A percentile compares a stretch with the other conserved stretches of the same genome.
Evolutionary conservation across 30 jellyfish, hydroid and myxozoan species (phyloP).

Genomic region (Chrysaora quinquecirrha): DNA sequence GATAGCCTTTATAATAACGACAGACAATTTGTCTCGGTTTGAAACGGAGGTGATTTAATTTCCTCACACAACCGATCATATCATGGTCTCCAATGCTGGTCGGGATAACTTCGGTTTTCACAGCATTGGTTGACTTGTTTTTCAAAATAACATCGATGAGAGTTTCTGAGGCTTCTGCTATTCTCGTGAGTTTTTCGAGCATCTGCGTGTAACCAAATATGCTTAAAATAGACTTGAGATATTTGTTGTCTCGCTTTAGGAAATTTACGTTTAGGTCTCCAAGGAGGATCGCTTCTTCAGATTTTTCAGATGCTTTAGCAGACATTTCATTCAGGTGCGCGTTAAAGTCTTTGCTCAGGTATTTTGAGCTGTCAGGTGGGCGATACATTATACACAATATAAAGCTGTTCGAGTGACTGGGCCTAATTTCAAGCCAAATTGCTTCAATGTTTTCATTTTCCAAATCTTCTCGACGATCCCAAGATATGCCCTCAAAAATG

Average conservation of each 20-base stretch:
- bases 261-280: slow-evolving; percentile 35
- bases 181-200: slow-evolving; percentile 44
- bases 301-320: slow-evolving; percentile 17
- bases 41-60: slow-evolving; percentile 26
- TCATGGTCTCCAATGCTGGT: slow-evolving; percentile 72
- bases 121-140: slow-evolving; percentile 36
- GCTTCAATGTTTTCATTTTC: not conserved
- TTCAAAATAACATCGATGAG: slow-evolving; percentile 37
- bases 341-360: slow-evolving; percentile 29
- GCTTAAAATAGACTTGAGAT: slow-evolving; percentile 25
- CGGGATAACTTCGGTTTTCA: slow-evolving; percentile 50
- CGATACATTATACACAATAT: slow-evolving; percentile 63
- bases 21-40: slow-evolving; percentile 45
- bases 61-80: slow-evolving; percentile 56
- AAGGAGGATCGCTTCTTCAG: slow-evolving; percentile 34
- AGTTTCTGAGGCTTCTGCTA: slow-evolving; percentile 32
- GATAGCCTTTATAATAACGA: slow-evolving; percentile 52
- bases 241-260: slow-evolving; percentile 40
- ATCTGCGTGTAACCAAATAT: slow-evolving; percentile 31
- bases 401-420: slow-evolving; percentile 41
- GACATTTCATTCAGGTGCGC: slow-evolving; percentile 5
- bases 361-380: slow-evolving; percentile 17
- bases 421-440: slow-evolving; percentile 60
- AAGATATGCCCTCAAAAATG: not conserved
- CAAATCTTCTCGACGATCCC: not conserved